These are phyloP conservation scores for Aleiodes leptofemur DNA, from an alignment of 2,888 invertebrate species.

Conservation along the genomic window DNA sequence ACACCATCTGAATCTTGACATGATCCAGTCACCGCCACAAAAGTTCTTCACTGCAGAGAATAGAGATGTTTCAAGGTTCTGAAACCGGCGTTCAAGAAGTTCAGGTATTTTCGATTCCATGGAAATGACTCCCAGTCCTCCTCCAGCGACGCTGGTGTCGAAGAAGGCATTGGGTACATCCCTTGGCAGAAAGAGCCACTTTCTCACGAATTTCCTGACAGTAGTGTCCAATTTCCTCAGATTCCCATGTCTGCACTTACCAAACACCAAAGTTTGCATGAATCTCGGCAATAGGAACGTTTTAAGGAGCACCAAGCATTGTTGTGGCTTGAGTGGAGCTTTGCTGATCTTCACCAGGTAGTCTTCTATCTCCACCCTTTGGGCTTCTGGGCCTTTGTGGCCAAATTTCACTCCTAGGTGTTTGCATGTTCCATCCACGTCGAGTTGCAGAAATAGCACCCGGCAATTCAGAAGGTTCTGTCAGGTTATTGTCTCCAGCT, in stretches of 20 bases:
- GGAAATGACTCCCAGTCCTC: slow-evolving; percentile 35
- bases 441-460: slow-evolving; percentile 19
- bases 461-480: neutral
- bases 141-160: slow-evolving; percentile 36
- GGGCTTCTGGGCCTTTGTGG: no score
- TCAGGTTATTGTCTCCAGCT: slow-evolving; percentile 29
- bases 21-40: neutral
- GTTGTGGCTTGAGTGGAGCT: slow-evolving; percentile 32
- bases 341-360: slow-evolving; percentile 38
- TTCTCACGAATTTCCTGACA: neutral
- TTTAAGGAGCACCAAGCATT: slow-evolving; percentile 20
- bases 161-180: slow-evolving; percentile 33
- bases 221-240: neutral
- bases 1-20: neutral
- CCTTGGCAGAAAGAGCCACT: slow-evolving; percentile 14
- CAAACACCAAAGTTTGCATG: neutral
- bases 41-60: neutral
- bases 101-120: slow-evolving; percentile 36
- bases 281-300: slow-evolving; percentile 37
- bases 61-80: neutral
- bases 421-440: no score
- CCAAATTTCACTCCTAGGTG: no score
- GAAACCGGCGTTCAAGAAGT: neutral
- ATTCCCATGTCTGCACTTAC: neutral
- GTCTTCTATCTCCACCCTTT: no score